A percentile compares a stretch with the other conserved stretches of the same genome.
These are phyloP conservation scores for Hassar affinis DNA, from an alignment of 2,113 vertebrate genomes.

Conservation along the genomic window DNA sequence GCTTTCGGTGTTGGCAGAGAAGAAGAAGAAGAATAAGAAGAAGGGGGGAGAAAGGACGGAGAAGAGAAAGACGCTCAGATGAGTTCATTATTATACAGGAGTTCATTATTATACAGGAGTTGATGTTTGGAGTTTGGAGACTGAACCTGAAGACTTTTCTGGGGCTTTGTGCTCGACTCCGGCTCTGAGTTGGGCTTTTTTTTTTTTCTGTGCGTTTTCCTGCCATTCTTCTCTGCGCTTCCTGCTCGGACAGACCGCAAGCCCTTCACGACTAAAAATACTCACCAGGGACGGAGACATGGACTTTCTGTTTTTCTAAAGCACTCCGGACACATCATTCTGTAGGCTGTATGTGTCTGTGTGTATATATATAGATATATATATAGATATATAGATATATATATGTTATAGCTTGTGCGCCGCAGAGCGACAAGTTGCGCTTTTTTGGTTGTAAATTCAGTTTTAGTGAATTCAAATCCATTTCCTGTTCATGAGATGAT, in stretches of 20 bases:
- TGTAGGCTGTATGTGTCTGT: background rate
- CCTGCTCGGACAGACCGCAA: constrained; percentile 71
- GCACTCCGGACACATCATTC: background rate
- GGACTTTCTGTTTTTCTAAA: background rate
- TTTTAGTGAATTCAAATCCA: background rate
- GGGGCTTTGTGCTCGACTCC: background rate
- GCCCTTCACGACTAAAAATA: constrained; percentile 73
- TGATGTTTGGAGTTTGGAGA: background rate
- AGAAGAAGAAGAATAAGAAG: background rate
- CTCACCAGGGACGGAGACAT: constrained; percentile 53
- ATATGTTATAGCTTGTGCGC: too few relatives aligned
- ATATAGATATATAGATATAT: too few relatives aligned
- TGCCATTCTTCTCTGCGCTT: constrained; percentile 79
- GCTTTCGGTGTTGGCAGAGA: background rate
- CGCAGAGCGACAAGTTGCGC: background rate
- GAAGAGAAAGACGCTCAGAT: background rate
- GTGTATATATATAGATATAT: rapidly evolving
- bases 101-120: background rate
- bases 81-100: too few relatives aligned
- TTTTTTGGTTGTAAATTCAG: background rate
- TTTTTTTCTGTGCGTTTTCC: constrained; percentile 66
- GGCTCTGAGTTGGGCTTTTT: background rate
- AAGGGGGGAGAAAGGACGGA: background rate
- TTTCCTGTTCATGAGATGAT: background rate
- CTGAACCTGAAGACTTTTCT: background rate